Percentiles rank a stretch among this genome's conserved stretches.
phyloP scores from a whole-genome alignment of 2,888 invertebrate species.

The Tridacna crocea region DNA sequence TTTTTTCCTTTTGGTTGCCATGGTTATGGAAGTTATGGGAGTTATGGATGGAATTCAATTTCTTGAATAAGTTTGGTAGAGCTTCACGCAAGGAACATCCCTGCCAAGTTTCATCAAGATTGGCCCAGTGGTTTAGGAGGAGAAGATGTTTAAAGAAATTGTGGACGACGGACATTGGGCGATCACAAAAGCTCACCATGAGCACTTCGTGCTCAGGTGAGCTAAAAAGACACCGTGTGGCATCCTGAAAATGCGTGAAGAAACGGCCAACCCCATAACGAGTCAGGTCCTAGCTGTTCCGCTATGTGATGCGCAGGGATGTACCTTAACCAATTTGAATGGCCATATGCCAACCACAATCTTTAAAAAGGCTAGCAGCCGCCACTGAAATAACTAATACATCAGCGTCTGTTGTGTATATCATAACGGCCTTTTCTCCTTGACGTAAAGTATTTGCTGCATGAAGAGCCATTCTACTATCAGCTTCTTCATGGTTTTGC shows the following conservation, averaged over 20 bases:
- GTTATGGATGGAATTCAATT: no score
- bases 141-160: no score
- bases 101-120: no score
- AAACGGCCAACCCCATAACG: background rate
- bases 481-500: slow-evolving; percentile 60
- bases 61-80: no score
- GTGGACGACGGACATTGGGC: no score
- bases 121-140: no score
- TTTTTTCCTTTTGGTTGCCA: no score
- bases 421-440: background rate
- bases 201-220: no score
- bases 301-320: background rate
- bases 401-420: slow-evolving; percentile 3
- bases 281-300: slow-evolving; percentile 4
- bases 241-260: background rate
- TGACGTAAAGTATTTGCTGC: slow-evolving; percentile 6
- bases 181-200: no score
- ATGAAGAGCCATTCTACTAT: slow-evolving; percentile 50
- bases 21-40: background rate
- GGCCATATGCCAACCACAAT: slow-evolving; percentile 8
- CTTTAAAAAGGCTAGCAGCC: background rate
- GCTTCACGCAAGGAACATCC: no score
- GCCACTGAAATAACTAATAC: background rate
- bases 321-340: background rate
- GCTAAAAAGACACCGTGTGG: no score